phyloP scores from a whole-genome alignment of 2,888 invertebrate genomes.

The Tethea ocularis region DNA sequence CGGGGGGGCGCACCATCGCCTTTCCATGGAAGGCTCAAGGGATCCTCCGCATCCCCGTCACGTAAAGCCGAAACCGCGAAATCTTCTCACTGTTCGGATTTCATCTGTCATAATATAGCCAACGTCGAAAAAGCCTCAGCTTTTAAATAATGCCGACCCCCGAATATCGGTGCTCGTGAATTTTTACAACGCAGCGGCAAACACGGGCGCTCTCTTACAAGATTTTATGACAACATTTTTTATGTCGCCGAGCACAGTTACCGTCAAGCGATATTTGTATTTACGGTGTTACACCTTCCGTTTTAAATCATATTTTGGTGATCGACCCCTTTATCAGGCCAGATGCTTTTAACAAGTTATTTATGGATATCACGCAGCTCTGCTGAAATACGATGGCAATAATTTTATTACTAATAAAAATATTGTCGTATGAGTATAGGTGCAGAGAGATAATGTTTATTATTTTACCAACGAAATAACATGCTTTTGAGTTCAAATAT shows the following conservation, averaged over 20 bases:
- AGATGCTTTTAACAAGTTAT: slow-evolving; percentile 23
- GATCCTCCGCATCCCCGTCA: slow-evolving; percentile 60
- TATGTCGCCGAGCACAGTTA: slow-evolving; percentile 41
- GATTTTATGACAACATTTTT: slow-evolving; percentile 51
- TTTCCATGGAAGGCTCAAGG: slow-evolving; percentile 66
- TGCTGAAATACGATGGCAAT: not conserved
- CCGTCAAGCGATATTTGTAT: slow-evolving; percentile 48
- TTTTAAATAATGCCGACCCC: slow-evolving; percentile 48
- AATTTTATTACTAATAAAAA: slow-evolving; percentile 3
- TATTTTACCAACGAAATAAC: not conserved
- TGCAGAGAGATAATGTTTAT: not conserved
- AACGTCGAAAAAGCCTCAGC: slow-evolving; percentile 44
- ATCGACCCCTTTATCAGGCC: slow-evolving; percentile 23
- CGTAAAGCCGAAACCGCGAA: slow-evolving; percentile 62
- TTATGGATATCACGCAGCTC: slow-evolving; percentile 19
- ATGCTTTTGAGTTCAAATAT: not conserved
- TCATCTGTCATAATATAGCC: slow-evolving; percentile 72
- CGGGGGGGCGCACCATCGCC: slow-evolving; percentile 31
- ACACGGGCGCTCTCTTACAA: slow-evolving; percentile 28
- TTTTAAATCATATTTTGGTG: slow-evolving; percentile 39
- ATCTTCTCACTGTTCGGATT: slow-evolving; percentile 63
- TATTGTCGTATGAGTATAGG: not conserved
- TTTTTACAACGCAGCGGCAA: slow-evolving; percentile 41
- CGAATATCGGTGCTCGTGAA: slow-evolving; percentile 42
- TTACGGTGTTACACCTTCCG: slow-evolving; percentile 50